These are phyloP conservation scores for Acrocera orbiculus DNA, from an alignment of 2,888 invertebrate species.

Conservation along the genomic window DNA sequence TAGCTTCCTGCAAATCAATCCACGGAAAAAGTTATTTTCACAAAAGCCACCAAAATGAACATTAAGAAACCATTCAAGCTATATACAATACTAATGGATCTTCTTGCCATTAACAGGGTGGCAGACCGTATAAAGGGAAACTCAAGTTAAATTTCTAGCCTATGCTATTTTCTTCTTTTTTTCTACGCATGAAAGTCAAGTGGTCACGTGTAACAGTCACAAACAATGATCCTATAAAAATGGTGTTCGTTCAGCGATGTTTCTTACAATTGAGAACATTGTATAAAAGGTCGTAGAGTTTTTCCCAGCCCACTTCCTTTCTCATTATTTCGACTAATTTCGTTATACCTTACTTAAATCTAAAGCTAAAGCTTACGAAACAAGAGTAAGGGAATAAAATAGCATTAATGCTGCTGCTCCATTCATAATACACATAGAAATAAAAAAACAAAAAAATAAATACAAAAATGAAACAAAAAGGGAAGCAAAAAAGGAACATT, in stretches of 20 bases:
- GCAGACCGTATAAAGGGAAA: constrained; percentile 6
- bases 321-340: constrained; percentile 4
- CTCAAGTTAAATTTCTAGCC: constrained; percentile 2
- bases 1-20: constrained; percentile 2
- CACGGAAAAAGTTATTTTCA: too few species aligned
- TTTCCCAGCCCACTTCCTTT: not conserved
- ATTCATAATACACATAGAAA: constrained; percentile 2
- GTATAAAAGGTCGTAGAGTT: constrained; percentile 5
- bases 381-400: constrained; percentile 4
- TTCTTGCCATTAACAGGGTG: constrained; percentile 8
- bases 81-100: too few species aligned
- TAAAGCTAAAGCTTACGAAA: not conserved
- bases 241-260: constrained; percentile 2
- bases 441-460: too few species aligned
- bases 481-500: too few species aligned
- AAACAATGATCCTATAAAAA: constrained; percentile 4
- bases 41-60: too few species aligned
- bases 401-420: constrained; percentile 4
- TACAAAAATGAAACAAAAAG: too few species aligned
- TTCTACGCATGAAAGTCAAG: constrained; percentile 8
- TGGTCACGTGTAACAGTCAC: constrained; percentile 10
- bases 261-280: too few species aligned
- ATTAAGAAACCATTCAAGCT: too few species aligned
- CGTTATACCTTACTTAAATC: constrained; percentile 2
- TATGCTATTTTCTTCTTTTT: not conserved